Evolutionary conservation across 2,797 vertebrate species (phyloP), one percentile per base, ranked within the genome.

Genomic region (Mormyrops attenuatus): DNA sequence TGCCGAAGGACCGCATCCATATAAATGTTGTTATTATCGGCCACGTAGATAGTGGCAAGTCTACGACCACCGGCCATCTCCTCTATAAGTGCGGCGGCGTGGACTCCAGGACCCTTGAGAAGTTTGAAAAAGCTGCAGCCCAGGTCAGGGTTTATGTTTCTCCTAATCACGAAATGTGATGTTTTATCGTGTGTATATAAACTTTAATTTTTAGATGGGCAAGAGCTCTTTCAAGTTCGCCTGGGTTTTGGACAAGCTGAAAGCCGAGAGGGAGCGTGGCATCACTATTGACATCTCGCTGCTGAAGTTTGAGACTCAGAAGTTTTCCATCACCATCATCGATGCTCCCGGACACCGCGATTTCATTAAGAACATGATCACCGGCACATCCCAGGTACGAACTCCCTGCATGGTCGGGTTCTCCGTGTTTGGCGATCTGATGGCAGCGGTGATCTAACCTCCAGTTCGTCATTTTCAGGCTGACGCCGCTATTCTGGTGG

Each of bases 321-420:
- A 95, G 89, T 97, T 93, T 90, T 93, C 91, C 0, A 96, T 97
- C 91, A 97, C 96, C 0, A 95, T 97, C 84, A 97, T 97, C 53
- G 96, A 97, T 34, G 96, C 96, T 2, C 96, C 96, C 0, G 96
- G 96, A 0, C 96, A 97, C 90, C 94, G 97, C 3, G 97, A 97
- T 90, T 97, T 97, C 91, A 97, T 97, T 9, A 97, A 97, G 53
- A 97, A 97, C 92, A 97, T 97, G 96, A 96, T 97, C 41, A 97
- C 96, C 0, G 97, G 96, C n/a, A 96, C 97, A 0, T 97, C 96
- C 0, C 96, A 97, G 95, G 96, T 96, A 90, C 52, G 6, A 22
- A 30, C 22, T 5, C 57, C n/a, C 13, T 20, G 4, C 7, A 5
- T n/a, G 41, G 22, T 26, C 20, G 1, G 9, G 60, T 66, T 26